phyloP scores from a whole-genome alignment of 1,140 invertebrate species.

The Tenebrio molitor region DNA sequence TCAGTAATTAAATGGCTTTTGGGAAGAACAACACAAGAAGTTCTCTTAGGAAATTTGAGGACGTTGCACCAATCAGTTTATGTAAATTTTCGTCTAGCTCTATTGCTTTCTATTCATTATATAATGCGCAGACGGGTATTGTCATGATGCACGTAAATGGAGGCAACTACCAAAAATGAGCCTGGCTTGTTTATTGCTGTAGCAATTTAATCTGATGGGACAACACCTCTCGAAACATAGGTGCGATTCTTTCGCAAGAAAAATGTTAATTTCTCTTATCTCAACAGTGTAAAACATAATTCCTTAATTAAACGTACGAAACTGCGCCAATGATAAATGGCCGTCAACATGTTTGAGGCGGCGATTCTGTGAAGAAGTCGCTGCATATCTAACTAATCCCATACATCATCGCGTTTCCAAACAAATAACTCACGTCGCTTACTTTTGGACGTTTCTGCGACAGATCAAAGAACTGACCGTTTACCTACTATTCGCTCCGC shows the following conservation, averaged over 20 bases:
- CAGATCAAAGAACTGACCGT: no score
- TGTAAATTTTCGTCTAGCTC: neutral
- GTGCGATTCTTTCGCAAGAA: neutral
- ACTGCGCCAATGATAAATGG: neutral
- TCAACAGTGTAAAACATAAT: neutral
- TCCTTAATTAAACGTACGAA: neutral
- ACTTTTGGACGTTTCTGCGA: no score
- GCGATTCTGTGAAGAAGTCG: no score
- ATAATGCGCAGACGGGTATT: neutral
- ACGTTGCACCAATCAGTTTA: neutral
- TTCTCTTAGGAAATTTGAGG: neutral
- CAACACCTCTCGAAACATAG: neutral
- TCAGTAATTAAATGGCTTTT: no score
- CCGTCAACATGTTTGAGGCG: neutral
- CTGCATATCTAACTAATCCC: no score
- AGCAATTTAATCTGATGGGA: no score
- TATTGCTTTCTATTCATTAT: constrained; percentile 1
- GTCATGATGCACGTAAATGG: neutral
- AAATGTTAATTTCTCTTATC: neutral
- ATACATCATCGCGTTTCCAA: no score
- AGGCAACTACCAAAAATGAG: neutral
- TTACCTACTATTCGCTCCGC: no score
- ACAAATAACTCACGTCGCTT: no score
- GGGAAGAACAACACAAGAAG: neutral
- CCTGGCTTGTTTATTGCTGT: no score